Conservation (phyloP, 2,113 vertebrate genomes). For the Trematocara nigrifrons region DNA sequence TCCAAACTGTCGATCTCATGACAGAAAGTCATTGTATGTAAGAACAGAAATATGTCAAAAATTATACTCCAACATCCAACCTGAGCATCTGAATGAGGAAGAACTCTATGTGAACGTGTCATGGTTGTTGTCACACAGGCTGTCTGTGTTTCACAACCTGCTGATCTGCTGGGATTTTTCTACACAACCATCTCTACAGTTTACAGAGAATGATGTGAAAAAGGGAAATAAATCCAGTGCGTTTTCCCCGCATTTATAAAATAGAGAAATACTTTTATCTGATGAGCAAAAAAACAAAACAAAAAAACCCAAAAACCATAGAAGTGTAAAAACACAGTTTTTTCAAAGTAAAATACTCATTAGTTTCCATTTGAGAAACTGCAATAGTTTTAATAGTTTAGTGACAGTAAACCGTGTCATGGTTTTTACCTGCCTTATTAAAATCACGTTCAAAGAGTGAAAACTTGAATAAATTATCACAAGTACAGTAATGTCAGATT, state of each 20-base stretch:
- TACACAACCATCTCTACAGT: neutral
- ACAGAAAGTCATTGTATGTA: neutral
- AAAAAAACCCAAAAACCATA: rapidly evolving
- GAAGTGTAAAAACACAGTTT: neutral
- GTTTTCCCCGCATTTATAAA: neutral
- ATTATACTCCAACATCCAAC: neutral
- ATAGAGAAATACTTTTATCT: neutral
- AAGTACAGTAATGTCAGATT: neutral
- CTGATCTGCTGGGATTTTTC: neutral
- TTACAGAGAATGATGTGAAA: neutral
- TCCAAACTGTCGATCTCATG: neutral
- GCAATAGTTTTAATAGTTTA: neutral
- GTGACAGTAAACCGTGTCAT: neutral
- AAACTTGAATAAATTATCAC: neutral
- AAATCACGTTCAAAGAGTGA: neutral
- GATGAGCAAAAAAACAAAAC: neutral
- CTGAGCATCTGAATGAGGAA: neutral
- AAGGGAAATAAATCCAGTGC: neutral
- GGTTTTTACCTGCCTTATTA: neutral
- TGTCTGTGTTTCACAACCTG: neutral
- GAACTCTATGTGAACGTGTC: neutral
- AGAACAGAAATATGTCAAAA: neutral
- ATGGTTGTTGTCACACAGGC: neutral
- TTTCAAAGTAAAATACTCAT: neutral
- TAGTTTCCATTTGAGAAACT: neutral